These are phyloP conservation scores for Dolichoris vasculosae DNA, from an alignment of 1,140 invertebrate species.

Conservation along the genomic window DNA sequence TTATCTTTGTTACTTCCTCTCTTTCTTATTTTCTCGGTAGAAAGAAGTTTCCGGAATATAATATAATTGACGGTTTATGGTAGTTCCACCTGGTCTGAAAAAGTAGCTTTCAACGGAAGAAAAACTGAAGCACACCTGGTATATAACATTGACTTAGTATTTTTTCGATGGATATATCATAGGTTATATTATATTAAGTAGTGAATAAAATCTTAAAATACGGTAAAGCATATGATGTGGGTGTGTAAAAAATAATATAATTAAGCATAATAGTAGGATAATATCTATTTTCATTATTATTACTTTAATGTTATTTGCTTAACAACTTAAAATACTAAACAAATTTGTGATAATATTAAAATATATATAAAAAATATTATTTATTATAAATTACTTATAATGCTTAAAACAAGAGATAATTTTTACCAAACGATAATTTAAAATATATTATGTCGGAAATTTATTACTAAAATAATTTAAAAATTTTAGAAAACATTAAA, in stretches of 20 bases:
- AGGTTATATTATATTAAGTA: not conserved
- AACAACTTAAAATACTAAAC: too few species aligned
- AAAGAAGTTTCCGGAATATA: not conserved
- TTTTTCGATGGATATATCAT: not conserved
- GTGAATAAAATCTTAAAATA: not conserved
- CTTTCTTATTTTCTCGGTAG: not conserved
- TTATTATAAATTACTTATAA: too few species aligned
- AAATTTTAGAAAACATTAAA: too few species aligned
- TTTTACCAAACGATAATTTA: too few species aligned
- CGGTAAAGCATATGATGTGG: not conserved
- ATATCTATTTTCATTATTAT: not conserved
- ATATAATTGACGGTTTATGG: not conserved
- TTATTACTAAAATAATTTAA: too few species aligned
- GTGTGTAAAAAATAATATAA: not conserved
- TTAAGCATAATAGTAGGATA: not conserved
- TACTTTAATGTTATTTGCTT: not conserved
- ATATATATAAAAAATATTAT: too few species aligned
- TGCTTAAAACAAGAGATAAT: too few species aligned
- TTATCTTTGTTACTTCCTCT: not conserved
- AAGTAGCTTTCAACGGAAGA: not conserved
- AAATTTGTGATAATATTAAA: too few species aligned
- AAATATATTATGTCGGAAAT: too few species aligned
- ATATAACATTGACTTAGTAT: not conserved
- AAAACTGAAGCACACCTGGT: not conserved
- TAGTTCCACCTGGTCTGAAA: not conserved